Evolutionary conservation across 2,888 invertebrate species (phyloP), one percentile per base, ranked within the genome.

Genomic region (Drosophila sordidapex): DNA sequence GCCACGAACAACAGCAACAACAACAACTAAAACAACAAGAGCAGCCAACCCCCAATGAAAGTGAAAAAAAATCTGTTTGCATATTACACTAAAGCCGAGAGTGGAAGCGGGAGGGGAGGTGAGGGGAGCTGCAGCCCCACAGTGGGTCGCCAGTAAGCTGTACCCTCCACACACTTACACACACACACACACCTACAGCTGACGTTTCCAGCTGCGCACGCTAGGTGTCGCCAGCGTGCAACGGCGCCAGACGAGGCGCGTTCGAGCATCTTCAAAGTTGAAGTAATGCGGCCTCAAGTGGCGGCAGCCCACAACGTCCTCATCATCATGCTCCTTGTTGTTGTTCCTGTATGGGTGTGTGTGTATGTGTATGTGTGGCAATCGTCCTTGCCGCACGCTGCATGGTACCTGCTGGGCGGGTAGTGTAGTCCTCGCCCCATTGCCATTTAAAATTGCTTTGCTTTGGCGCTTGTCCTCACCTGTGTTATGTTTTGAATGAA

Each of bases 281-380:
- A 88, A 83, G 90, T 90, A 89, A 86, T 88, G 89, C 89, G 79
- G 89, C 89, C 90, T 90, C 87, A 90, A 87, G 87, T 90, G 87
- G 87, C 83, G 64, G 73, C 72, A 71, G 65, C 61, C 64, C 70
- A 43, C 74, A 69, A 68, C 61, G 36, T 35, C 46, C 15, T 62
- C 53, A 27, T 25, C 56, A 15, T 21, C 48, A 25, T 27, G 31
- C 11, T 36, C 33, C n/a, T 33, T 56, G 43, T 60, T 46, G n/a
- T 11, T 51, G n/a, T 33, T 33, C 33, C 10, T 31, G 48, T 33
- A 15, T 7, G 15, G 3, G 5, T 43, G 7, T 21, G 2, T 36
- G 6, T 43, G 43, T 35, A 25, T 10, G 3, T 36, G 25, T 54
- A 27, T 57, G 46, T 65, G 52, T 58, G 73, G 43, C 58, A 66